Base-by-base conservation (phyloP, 2,888 invertebrate genomes). In the Pelosia muscerda region DNA sequence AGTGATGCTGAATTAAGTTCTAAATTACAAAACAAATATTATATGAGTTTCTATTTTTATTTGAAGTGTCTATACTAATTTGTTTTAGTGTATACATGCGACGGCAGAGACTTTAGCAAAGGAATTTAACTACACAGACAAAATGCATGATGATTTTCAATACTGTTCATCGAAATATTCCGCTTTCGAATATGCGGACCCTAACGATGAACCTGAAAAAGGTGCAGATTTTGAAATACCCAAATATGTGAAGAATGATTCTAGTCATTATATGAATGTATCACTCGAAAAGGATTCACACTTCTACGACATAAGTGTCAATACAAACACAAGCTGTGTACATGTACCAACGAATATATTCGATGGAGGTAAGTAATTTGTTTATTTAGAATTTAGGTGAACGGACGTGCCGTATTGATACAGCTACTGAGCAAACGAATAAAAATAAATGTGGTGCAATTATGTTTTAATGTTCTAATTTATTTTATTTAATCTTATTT, bases 271-370 rank as follows among this genome's bases (percentile, higher is more conserved):
- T 84, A 92, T 95, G 80, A 88, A 92, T 25, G 95, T 97, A 85
- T 83, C 93, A 11, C 87, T 98, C 26, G 96, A 96, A 83, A 95
- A 95, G 68, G 97, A 98, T 86, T 96, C 97, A 0, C 98, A 98
- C 89, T 98, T 98, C 91, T 97, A 98, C 88, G 96, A 98, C 86
- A 96, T 98, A 73, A 96, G 96, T 53, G 97, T 98, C 19, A 98
- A 98, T 88, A 97, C 97, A 15, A 96, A 95, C 68, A 96, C 96
- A 81, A 98, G 98, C 86, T 97, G 98, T 73, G 97, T 99, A 63
- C 99, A 99, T 90, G 97, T 99, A 31, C 99, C 99, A 6, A 98
- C 98, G 38, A 99, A 99, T 94, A 97, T 99, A 69, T 99, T 96
- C 93, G 98, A 98, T 88, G 95, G 96, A 95, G 96, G 98, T 97